Base-by-base conservation (phyloP, 2,797 vertebrate species). In the Siniperca undulata region DNA sequence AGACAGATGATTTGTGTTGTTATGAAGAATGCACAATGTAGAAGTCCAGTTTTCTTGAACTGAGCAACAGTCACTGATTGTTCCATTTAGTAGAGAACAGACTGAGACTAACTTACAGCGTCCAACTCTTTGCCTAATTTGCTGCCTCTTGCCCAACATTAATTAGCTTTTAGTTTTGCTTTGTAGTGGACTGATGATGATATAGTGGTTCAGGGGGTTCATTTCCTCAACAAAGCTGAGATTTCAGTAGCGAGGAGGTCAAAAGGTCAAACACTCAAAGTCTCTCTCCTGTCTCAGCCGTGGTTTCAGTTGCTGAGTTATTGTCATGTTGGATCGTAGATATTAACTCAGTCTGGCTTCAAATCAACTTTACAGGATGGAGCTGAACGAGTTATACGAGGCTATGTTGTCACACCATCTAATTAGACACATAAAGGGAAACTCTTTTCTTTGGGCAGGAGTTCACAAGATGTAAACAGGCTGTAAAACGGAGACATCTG, bases 401-500 rank as follows among this genome's bases (percentile, higher is more conserved):
- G 75, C 86, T 40, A n/a, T 85, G 77, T 82, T 91, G 91, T 95
- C 88, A 88, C 90, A 89, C 84, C 86, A 83, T 88, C 91, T 88
- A 92, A 93, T 94, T 91, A 91, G 75, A 92, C 79, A 88, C 91
- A 89, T 89, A 83, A 93, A 92, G 92, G 88, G 76, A 78, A 81
- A 74, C 13, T 44, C 77, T 87, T 80, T 75, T 87, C 83, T 81
- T 60, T 78, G 82, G 79, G 82, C 86, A 87, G 83, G 86, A 92
- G 89, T 90, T 94, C 82, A 91, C 82, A 78, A 92, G 88, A 94
- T 87, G 83, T 91, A 93, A 95, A 94, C 90, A 88, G 86, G 81
- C 90, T 90, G 89, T 92, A 91, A 94, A 95, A 86, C 72, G 20
- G 64, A 90, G 84, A 93, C 89, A 93, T 93, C 92, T 93, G 91